phyloP scores from a whole-genome alignment of 2,888 invertebrate species.

The Rhagonycha fulva region DNA sequence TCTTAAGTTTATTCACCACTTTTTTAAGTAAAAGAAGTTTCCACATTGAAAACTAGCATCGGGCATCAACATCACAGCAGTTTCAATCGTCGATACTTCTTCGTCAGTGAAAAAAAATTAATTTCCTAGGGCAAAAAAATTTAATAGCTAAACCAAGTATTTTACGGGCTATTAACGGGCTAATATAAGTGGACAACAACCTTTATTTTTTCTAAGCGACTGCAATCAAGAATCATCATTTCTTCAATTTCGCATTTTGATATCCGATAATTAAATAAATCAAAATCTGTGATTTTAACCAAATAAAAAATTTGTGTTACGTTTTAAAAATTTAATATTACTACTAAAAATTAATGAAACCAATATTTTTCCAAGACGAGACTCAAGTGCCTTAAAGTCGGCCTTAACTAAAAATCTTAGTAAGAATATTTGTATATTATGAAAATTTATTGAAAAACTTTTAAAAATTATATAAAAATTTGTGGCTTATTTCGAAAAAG shows the following conservation, averaged over 20 bases:
- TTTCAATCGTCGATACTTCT: conserved; percentile 17
- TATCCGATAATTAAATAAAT: conserved; percentile 4
- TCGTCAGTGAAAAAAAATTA: neutral
- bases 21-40: conserved; percentile 8
- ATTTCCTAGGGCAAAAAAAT: conserved; percentile 12
- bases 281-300: conserved; percentile 46
- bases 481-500: conserved; percentile 49
- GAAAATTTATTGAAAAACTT: conserved; percentile 44
- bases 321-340: conserved; percentile 2
- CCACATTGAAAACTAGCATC: conserved; percentile 27
- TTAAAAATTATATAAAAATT: conserved; percentile 40
- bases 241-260: conserved; percentile 10
- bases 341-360: conserved; percentile 8
- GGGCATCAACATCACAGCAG: conserved; percentile 21
- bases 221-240: conserved; percentile 11
- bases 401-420: conserved; percentile 51
- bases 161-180: conserved; percentile 31
- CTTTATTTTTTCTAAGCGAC: conserved; percentile 1
- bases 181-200: conserved; percentile 13
- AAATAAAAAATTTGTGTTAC: conserved; percentile 3
- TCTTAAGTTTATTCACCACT: conserved; percentile 17
- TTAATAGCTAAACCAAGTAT: neutral
- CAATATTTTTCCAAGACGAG: conserved; percentile 53
- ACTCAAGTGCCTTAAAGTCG: conserved; percentile 57
- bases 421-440: conserved; percentile 53